Conservation (phyloP, 92 coral and sea anemone species). For the Nematostella vectensis region DNA sequence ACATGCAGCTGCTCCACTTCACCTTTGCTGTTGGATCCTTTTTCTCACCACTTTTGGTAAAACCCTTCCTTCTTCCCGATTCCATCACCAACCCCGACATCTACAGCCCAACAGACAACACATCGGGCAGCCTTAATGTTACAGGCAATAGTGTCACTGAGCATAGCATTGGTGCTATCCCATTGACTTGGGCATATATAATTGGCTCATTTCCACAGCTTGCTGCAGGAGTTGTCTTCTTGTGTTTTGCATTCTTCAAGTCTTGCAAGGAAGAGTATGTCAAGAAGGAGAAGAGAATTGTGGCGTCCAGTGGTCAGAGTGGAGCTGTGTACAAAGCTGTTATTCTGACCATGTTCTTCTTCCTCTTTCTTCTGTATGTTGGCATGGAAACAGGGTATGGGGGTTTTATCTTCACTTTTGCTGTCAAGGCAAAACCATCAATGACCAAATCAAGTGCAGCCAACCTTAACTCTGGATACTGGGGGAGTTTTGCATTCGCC, state of each 20-base stretch:
- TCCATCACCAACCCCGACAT: slow-evolving; percentile 2
- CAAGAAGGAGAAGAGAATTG: slow-evolving; percentile 22
- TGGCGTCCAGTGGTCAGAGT: slow-evolving; percentile 9
- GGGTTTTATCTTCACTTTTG: slow-evolving; percentile 75
- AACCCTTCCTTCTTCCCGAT: slow-evolving; percentile 61
- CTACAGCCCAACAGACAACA: not conserved
- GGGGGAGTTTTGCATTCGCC: slow-evolving; percentile 92
- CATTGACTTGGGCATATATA: slow-evolving; percentile 76
- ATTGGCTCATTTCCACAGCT: slow-evolving; percentile 54
- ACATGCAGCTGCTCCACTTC: slow-evolving; percentile 78
- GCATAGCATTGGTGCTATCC: not conserved
- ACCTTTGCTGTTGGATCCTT: slow-evolving; percentile 86
- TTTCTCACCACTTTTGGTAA: slow-evolving; percentile 61
- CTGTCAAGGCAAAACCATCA: slow-evolving; percentile 20
- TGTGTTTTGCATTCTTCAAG: slow-evolving; percentile 33
- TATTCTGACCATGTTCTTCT: slow-evolving; percentile 45
- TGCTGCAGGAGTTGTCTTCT: slow-evolving; percentile 51
- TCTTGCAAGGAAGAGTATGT: slow-evolving; percentile 23
- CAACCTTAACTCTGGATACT: slow-evolving; percentile 66
- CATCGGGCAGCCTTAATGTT: not conserved
- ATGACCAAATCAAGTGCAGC: slow-evolving; percentile 60
- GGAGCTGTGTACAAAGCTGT: slow-evolving; percentile 42
- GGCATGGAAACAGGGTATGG: slow-evolving; percentile 88
- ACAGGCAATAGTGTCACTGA: not conserved
- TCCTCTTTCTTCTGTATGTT: slow-evolving; percentile 72